A percentile compares a stretch with the other conserved stretches of the same genome.
Conservation (phyloP, 53 echinoderm and acorn worm species). For the Arbacia lixula region DNA sequence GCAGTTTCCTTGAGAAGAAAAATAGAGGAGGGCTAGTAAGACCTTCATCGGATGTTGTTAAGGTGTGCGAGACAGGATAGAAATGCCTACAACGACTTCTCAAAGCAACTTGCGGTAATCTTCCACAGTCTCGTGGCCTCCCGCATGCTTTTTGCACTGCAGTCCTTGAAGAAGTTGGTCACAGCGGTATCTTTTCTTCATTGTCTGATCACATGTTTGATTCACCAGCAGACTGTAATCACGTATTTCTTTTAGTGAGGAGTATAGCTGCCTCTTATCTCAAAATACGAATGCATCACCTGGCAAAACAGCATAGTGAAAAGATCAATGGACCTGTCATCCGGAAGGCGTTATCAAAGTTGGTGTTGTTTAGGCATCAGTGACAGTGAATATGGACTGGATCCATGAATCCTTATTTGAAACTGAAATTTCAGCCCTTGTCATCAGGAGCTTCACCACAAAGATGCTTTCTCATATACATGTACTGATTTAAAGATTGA, state of each 20-base stretch:
- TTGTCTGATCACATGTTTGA: constrained; percentile 24
- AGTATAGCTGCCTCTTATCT: constrained; percentile 29
- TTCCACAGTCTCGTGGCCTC: constrained; percentile 30
- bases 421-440: too few species aligned
- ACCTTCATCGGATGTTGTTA: constrained; percentile 56
- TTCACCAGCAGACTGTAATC: constrained; percentile 24
- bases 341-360: constrained; percentile 10
- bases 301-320: constrained; percentile 6
- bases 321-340: constrained; percentile 6
- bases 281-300: constrained; percentile 59
- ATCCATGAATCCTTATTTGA: too few species aligned
- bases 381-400: too few species aligned
- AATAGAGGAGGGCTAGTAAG: constrained; percentile 57
- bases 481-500: too few species aligned
- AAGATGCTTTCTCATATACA: too few species aligned
- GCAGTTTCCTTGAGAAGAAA: constrained; percentile 40
- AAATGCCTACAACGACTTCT: constrained; percentile 47
- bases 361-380: constrained; percentile 34
- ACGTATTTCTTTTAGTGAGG: constrained; percentile 31
- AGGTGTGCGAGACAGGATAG: constrained; percentile 53
- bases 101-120: constrained; percentile 39
- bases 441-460: too few species aligned
- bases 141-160: constrained; percentile 9
- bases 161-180: constrained; percentile 11
- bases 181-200: background rate